Conservation (phyloP, 2,797 vertebrate genomes). For the Lagorchestes hirsutus region DNA sequence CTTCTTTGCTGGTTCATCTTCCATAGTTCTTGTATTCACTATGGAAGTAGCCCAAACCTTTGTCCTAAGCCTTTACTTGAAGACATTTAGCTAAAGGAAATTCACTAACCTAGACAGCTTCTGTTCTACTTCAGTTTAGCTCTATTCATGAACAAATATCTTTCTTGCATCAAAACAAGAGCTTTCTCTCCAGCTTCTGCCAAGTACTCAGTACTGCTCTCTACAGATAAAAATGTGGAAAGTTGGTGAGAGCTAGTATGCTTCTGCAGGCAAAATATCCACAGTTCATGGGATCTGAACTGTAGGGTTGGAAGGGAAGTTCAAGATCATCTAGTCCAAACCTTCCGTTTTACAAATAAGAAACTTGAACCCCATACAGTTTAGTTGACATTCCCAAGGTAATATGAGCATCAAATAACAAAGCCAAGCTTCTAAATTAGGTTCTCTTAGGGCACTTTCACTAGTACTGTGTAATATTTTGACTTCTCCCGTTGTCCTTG, state of each 20-base stretch:
- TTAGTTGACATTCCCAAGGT: not conserved
- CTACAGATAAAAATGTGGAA: not conserved
- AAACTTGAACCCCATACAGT: not conserved
- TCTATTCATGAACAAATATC: not conserved
- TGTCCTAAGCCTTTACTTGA: not conserved
- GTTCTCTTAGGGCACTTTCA: not conserved
- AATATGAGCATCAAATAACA: not conserved
- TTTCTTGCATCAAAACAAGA: not conserved
- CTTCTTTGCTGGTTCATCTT: not conserved
- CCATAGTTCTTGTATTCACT: not conserved
- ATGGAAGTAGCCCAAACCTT: not conserved
- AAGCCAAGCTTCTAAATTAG: not conserved
- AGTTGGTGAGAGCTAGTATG: not conserved
- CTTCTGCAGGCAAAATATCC: not conserved
- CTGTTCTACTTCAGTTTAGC: not conserved
- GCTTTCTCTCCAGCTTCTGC: not conserved
- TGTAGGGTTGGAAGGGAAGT: not conserved
- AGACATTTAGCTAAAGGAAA: not conserved
- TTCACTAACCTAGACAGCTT: not conserved
- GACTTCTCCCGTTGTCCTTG: not conserved
- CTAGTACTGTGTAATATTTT: not conserved
- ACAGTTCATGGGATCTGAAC: not conserved
- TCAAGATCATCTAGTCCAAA: not conserved
- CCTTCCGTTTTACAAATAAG: not conserved
- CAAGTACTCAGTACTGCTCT: not conserved